Evolutionary conservation across 2,797 vertebrate genomes (phyloP).

Genomic region (Distichodus sexfasciatus): DNA sequence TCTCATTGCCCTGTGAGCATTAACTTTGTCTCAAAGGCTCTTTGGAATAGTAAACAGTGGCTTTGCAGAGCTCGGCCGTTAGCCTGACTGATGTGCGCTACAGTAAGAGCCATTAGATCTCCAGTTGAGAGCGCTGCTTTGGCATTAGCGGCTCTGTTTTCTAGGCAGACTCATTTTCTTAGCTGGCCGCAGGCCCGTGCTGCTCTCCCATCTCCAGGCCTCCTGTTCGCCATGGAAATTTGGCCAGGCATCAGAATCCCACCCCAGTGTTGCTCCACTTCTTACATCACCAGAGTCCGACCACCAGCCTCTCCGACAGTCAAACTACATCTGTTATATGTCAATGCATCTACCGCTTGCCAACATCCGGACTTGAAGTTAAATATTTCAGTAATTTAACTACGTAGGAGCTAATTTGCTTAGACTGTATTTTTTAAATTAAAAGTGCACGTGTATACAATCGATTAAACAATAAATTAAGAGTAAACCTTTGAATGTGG

Average conservation of each 20-base stretch:
- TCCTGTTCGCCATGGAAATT: slow-evolving; percentile 40
- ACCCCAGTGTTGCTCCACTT: slow-evolving; percentile 40
- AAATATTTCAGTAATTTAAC: background rate
- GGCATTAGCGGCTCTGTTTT: background rate
- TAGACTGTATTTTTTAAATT: too few relatives aligned
- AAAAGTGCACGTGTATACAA: too few relatives aligned
- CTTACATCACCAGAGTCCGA: slow-evolving; percentile 25
- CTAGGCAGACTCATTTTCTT: slow-evolving; percentile 32
- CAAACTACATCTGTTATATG: slow-evolving; percentile 45
- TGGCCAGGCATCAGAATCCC: slow-evolving; percentile 31
- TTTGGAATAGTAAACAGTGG: slow-evolving; percentile 23
- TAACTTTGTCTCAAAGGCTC: slow-evolving; percentile 20
- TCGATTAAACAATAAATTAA: background rate
- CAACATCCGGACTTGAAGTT: background rate
- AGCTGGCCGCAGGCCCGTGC: slow-evolving; percentile 22
- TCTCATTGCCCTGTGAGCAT: slow-evolving; percentile 30
- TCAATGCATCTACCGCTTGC: too few relatives aligned
- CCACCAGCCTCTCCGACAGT: slow-evolving; percentile 38
- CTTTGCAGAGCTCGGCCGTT: slow-evolving; percentile 28
- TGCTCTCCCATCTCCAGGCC: slow-evolving; percentile 8
- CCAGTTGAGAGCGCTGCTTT: slow-evolving; percentile 33
- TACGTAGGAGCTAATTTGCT: background rate
- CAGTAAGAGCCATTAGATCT: slow-evolving; percentile 39
- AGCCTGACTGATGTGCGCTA: slow-evolving; percentile 26
- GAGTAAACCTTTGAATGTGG: slow-evolving; percentile 16